Base-by-base conservation (phyloP, 2,888 invertebrate species). In the Himalopsyche tibetana region DNA sequence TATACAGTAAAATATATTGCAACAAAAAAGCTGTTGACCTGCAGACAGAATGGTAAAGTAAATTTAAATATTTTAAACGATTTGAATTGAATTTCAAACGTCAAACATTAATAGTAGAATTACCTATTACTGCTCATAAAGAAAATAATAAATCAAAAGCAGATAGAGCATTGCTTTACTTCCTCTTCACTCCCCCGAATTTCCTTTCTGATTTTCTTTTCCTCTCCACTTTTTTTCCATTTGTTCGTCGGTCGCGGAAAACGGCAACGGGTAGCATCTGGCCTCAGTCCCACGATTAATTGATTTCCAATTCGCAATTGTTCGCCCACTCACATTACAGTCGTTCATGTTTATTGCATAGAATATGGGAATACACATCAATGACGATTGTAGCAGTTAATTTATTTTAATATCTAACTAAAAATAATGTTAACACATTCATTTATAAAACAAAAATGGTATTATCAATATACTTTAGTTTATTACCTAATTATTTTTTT, bases 241-340 rank as follows among this genome's bases (percentile, higher is more conserved):
- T 63, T 9, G 63, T 28, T 19, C 6, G 63, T 19, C 63, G 19
- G 19, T 63, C 63, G 63, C 63, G 63, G 63, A 63, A 85, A 56
- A 85, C 81, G 45, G 40, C 56, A 11, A 55, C 17, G 51, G 42
- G 63, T 69, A 63, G 63, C 82, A 40, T 56, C 36, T 55, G 82
- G 17, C 40, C 17, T 40, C 40, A 51, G 82, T 83, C 85, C 87
- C 87, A 85, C 85, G 82, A 85, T 80, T 87, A 87, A 87, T 87
- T 87, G 87, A 87, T 87, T 87, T 83, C 83, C 86, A 86, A 87
- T 87, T 85, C 85, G 80, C 82, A 85, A 86, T 85, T 85, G 87
- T 85, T 80, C 85, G 40, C 82, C 28, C 38, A 56, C 17, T 63
- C 83, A 80, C 80, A 83, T 80, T 80, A 83, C 80, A 63, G 80